Base-by-base conservation (phyloP, 2,888 invertebrate genomes). In the Acholoe squamosa region DNA sequence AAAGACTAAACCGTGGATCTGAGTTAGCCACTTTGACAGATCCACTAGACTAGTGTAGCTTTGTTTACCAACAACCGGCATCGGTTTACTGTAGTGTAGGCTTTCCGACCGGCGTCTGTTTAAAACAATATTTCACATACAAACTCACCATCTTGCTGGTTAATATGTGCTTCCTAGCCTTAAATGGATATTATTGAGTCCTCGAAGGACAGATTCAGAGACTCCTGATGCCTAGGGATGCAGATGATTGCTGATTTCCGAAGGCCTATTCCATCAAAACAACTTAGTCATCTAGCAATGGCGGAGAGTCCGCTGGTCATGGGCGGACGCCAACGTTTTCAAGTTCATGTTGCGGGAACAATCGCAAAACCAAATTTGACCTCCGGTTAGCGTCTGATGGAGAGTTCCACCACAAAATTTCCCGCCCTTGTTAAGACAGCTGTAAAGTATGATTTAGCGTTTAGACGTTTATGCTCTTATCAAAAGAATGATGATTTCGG, bases 141-240 rank as follows among this genome's bases (percentile, higher is more conserved):
- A 22, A 80, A 80, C 80, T 80, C 80, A 80, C 80, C 80, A 80
- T 80, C 14, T 33, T 80, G 80, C 5, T 12, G 80, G 33, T 80
- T 71, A n/a, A 71, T 28, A 16, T 71, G 71, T 25, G 25, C 28
- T 28, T 28, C 28, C 71, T 14, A 14, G 28, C 28, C 0, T 80
- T 34, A 0, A 80, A 43, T 33, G 5, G 19, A 80, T 0, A 33
- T 34, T 14, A 22, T 14, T 1, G 0, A 19, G 34, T 80, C 43
- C 43, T 3, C 1, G 5, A 22, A 80, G 80, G 33, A 43, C 43
- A 14, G 33, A 43, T 12, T 10, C 16, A 1, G n/a, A 19, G 16
- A 43, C 16, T 14, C 19, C 16, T 16, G 0, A 5, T 80, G 19
- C 0, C 19, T 80, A 10, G 0, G 33, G 34, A 31, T 12, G 80